Conservation (phyloP, 23 tunicate genomes). For the Trididemnum nubilum region DNA sequence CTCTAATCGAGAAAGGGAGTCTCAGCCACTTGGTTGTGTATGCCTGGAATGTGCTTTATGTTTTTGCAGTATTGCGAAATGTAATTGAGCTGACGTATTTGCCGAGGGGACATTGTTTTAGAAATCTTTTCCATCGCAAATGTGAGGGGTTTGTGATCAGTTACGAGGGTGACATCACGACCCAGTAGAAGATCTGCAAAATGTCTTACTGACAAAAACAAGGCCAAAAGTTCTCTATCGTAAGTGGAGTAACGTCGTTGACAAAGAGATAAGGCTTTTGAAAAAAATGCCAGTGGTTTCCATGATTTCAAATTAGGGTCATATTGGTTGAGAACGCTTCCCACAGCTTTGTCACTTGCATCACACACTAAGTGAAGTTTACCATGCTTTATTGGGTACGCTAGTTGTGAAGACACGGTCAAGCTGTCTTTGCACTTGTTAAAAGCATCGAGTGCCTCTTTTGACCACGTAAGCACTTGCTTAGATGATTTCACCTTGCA, state of each 20-base stretch:
- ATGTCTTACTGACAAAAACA: neutral
- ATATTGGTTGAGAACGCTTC: too few species aligned
- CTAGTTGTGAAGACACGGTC: too few species aligned
- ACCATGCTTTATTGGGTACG: too few species aligned
- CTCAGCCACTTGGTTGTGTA: neutral
- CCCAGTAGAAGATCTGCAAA: conserved; percentile 18
- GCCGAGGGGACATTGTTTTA: neutral
- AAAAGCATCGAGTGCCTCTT: too few species aligned
- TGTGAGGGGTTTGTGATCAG: conserved; percentile 21
- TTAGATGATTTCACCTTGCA: neutral
- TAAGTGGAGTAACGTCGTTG: conserved; percentile 4
- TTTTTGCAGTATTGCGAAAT: too few species aligned
- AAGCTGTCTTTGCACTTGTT: too few species aligned
- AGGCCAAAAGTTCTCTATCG: conserved; percentile 27
- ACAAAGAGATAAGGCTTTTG: neutral
- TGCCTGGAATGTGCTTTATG: neutral
- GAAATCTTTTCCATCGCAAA: neutral
- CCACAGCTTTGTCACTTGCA: too few species aligned
- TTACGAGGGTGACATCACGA: conserved; percentile 6
- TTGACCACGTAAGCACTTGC: neutral
- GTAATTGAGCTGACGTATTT: too few species aligned
- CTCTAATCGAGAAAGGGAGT: too few species aligned
- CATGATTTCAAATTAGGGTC: neutral
- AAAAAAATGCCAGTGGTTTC: conserved; percentile 8
- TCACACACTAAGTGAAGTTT: too few species aligned